Conservation (phyloP, 2,888 invertebrate genomes). For the Scaeva pyrastri region DNA sequence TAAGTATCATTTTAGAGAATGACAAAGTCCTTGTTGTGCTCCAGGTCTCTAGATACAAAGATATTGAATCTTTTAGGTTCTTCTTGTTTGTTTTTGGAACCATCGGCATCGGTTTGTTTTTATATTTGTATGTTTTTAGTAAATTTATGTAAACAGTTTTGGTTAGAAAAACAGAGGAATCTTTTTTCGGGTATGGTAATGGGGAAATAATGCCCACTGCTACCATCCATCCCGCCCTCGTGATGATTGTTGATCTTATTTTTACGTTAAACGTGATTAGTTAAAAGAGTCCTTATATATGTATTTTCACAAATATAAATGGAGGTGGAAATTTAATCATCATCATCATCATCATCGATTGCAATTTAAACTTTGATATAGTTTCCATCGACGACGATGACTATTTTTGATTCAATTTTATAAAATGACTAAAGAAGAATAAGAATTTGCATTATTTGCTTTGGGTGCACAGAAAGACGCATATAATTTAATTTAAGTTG, state of each 20-base stretch:
- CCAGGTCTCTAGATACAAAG: background rate
- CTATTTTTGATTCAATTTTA: background rate
- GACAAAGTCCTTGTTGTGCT: conserved; percentile 11
- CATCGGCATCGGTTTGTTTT: conserved; percentile 3
- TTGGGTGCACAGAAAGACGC: background rate
- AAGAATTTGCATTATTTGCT: background rate
- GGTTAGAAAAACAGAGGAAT: background rate
- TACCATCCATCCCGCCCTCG: background rate
- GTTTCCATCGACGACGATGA: background rate
- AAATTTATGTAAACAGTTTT: conserved; percentile 32
- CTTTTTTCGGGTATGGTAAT: background rate
- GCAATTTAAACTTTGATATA: background rate
- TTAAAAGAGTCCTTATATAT: conserved; percentile 5
- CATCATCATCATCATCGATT: background rate
- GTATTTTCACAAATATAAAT: no score
- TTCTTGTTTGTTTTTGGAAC: conserved; percentile 25
- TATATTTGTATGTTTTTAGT: conserved; percentile 28
- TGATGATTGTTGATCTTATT: background rate
- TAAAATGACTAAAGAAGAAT: background rate
- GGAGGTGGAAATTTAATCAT: no score
- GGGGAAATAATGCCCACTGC: background rate
- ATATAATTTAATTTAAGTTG: background rate
- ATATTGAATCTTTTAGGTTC: conserved; percentile 9
- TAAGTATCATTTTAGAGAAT: conserved; percentile 27
- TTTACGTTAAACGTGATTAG: conserved; percentile 9